Conservation (phyloP, 2,797 vertebrate genomes). For the Acestrorhynchus altus region DNA sequence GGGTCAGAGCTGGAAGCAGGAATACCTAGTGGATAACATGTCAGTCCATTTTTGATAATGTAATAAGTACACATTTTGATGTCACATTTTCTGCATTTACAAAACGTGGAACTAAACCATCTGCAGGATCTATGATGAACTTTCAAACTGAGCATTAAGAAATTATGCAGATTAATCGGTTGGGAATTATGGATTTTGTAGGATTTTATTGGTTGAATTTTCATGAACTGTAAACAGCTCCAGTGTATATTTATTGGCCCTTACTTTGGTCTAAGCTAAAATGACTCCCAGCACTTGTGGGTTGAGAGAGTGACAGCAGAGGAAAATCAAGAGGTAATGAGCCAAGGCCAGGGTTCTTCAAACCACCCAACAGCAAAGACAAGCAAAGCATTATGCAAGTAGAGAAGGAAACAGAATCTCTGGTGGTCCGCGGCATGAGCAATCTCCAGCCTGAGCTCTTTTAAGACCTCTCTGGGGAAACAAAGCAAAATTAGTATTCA, state of each 20-base stretch:
- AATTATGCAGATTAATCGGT: no score
- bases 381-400: neutral
- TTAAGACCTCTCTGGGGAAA: slow-evolving; percentile 1
- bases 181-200: neutral
- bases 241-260: neutral
- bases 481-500: neutral
- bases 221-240: neutral
- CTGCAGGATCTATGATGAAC: neutral
- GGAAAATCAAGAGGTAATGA: slow-evolving; percentile 6
- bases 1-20: no score
- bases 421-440: neutral
- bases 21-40: no score
- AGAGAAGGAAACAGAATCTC: neutral
- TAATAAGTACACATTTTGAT: no score
- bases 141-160: no score
- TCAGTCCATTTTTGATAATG: no score
- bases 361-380: slow-evolving; percentile 1
- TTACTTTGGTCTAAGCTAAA: neutral
- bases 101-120: no score
- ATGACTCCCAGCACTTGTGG: neutral
- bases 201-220: neutral
- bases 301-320: neutral
- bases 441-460: neutral
- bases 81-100: no score
- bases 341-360: neutral